Conservation (phyloP, 2,888 invertebrate species). For the Phragmatobia fuliginosa region DNA sequence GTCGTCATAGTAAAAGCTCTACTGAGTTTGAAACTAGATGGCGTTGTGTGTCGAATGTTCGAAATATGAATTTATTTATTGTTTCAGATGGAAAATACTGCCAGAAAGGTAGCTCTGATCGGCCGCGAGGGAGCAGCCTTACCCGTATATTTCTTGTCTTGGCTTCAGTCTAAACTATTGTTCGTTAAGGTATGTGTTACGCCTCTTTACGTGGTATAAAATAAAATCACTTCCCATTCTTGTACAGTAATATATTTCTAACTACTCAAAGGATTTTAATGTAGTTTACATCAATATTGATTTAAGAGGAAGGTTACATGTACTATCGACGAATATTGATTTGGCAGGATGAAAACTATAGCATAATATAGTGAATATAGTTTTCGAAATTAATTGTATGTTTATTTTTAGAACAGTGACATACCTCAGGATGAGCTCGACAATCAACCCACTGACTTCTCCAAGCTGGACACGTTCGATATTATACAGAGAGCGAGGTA, state of each 20-base stretch:
- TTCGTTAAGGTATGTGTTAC: slow-evolving; percentile 83
- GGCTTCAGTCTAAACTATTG: slow-evolving; percentile 94
- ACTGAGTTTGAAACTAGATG: neutral
- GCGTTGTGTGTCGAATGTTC: neutral
- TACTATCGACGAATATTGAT: no score
- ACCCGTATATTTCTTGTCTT: slow-evolving; percentile 94
- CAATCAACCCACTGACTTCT: slow-evolving; percentile 90
- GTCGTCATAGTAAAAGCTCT: no score
- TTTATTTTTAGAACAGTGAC: slow-evolving; percentile 79
- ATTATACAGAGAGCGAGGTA: slow-evolving; percentile 96
- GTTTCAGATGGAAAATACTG: slow-evolving; percentile 90
- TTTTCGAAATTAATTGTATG: neutral
- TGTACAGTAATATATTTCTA: no score
- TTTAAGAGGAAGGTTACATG: no score
- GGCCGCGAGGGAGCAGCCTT: slow-evolving; percentile 95
- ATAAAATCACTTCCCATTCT: no score
- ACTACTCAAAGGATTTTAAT: no score
- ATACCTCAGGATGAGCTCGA: slow-evolving; percentile 91
- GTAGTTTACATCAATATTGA: no score
- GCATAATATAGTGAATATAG: no score
- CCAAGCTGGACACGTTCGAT: slow-evolving; percentile 93
- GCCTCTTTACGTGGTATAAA: no score
- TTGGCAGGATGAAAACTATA: no score
- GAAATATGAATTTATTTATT: neutral
- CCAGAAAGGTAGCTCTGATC: slow-evolving; percentile 94